phyloP scores from a whole-genome alignment of 2,888 invertebrate species.

The Tineola bisselliella region DNA sequence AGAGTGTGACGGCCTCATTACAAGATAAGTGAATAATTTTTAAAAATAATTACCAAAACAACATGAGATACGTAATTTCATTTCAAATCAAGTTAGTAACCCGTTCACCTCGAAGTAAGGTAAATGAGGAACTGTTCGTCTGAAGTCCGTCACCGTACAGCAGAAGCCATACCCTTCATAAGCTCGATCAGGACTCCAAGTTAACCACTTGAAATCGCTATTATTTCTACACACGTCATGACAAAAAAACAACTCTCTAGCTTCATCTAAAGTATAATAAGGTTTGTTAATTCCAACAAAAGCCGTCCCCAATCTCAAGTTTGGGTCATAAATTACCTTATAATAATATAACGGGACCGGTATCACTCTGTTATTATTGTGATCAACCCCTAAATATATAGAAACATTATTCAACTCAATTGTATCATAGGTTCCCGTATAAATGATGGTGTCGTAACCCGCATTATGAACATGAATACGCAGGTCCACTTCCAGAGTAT shows the following conservation, averaged over 20 bases:
- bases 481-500: conserved; percentile 56
- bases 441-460: conserved; percentile 49
- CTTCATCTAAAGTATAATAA: conserved; percentile 38
- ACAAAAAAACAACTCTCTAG: conserved; percentile 50
- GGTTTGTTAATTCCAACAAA: conserved; percentile 74
- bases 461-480: conserved; percentile 39
- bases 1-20: too few species aligned
- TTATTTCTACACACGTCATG: conserved; percentile 56
- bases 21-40: too few species aligned
- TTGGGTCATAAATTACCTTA: conserved; percentile 66
- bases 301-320: conserved; percentile 54
- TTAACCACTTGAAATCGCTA: conserved; percentile 63
- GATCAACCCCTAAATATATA: conserved; percentile 43
- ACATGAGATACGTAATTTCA: neutral
- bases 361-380: conserved; percentile 47
- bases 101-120: conserved; percentile 59
- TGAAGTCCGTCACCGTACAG: conserved; percentile 66
- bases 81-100: conserved; percentile 29
- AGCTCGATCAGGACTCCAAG: conserved; percentile 59
- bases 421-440: conserved; percentile 71
- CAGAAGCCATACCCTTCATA: conserved; percentile 68
- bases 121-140: conserved; percentile 51
- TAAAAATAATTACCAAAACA: too few species aligned
- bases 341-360: conserved; percentile 57
- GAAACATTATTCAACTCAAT: conserved; percentile 58